These are phyloP conservation scores for Microcebus tavaratra DNA, from an alignment of 2,113 vertebrate genomes.

Conservation along the genomic window DNA sequence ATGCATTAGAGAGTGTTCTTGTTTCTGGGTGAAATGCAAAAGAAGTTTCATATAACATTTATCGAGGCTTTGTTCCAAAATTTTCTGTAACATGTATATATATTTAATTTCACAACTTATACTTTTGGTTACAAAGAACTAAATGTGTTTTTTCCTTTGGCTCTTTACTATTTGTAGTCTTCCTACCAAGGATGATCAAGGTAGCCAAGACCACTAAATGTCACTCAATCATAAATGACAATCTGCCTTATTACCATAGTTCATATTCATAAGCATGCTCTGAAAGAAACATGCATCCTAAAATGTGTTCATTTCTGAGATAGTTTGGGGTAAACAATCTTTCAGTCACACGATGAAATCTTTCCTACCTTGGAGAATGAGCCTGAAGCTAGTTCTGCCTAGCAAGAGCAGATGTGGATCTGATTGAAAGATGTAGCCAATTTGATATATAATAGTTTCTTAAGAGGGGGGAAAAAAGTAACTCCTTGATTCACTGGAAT, in stretches of 20 bases:
- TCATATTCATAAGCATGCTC: neutral
- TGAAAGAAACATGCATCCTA: neutral
- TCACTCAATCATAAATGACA: constrained; percentile 1
- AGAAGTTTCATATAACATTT: constrained; percentile 49
- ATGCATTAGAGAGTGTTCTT: constrained; percentile 15
- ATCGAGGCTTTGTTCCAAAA: constrained; percentile 50
- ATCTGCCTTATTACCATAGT: neutral
- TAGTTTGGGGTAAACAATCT: neutral
- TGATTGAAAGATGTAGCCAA: neutral
- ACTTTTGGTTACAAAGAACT: constrained; percentile 14
- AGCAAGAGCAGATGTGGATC: neutral
- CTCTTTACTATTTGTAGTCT: neutral
- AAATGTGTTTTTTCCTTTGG: neutral
- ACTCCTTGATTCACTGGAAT: neutral
- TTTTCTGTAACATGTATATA: neutral
- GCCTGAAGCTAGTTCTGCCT: neutral
- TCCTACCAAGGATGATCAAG: neutral
- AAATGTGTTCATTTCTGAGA: neutral
- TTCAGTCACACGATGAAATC: neutral
- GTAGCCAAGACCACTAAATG: neutral
- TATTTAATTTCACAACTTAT: neutral
- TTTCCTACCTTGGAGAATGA: neutral
- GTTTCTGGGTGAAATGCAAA: constrained; percentile 39
- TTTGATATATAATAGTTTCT: neutral
- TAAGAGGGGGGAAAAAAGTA: neutral